Evolutionary conservation across 1,140 invertebrate genomes (phyloP), one percentile per base, ranked within the genome.

Genomic region (Metopolophium dirhodum): DNA sequence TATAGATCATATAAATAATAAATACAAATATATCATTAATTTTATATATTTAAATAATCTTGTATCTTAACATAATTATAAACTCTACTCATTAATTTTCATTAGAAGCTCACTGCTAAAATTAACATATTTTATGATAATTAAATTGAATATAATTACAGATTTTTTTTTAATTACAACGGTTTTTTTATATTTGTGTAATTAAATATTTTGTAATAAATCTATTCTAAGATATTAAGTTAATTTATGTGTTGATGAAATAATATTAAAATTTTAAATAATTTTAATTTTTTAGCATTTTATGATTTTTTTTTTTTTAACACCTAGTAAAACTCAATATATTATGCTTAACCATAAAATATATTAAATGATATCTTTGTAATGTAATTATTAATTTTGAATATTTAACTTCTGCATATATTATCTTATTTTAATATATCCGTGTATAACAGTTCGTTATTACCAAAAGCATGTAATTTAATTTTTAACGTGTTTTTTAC

Each of bases 201-300:
- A 90, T 57, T 41, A 61, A 90, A 61, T 90, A 90, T 90, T 90
- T 90, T 30, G 22, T 61, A 23, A n/a, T 1, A 51, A 88, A 88
- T 88, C 30, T 87, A 47, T 49, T 30, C 3, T 61, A 30, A 82
- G 14, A 82, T 20, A 7, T 22, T 22, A 82, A 18, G 18, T 82
- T 61, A 61, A 61, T 61, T 61, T 61, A 30, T 61, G 57, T 30
- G 26, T 11, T 61, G 26, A 61, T 61, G 11, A 61, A 61, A 61
- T 11, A 61, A 61, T 30, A 61, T 61, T 61, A 30, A 30, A 61
- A 30, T 61, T 61, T 30, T 11, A 61, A 82, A 37, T 82, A 82
- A 22, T 35, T 82, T 41, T 8, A 6, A 6, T 82, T 82, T 82
- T 85, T 30, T 26, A 9, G 7, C 6, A 22, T 85, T 85, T 85